phyloP scores from a whole-genome alignment of 2,797 vertebrate genomes.

The Lagothrix lagotricha region DNA sequence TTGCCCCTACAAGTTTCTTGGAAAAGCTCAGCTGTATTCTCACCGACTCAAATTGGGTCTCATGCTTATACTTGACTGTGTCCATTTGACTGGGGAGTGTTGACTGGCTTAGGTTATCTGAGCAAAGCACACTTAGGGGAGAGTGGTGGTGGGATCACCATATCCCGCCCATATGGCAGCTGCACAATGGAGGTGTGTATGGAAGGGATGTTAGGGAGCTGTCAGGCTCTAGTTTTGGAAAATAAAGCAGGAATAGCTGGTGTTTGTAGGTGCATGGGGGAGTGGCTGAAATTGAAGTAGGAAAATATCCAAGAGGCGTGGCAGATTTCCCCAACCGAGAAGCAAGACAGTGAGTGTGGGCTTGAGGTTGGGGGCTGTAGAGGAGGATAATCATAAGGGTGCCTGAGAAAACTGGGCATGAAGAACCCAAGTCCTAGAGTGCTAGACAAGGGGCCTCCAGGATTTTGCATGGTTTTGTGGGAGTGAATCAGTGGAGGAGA shows the following conservation, averaged over 20 bases:
- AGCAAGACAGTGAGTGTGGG: neutral
- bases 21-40: neutral
- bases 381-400: neutral
- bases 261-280: neutral
- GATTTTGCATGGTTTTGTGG: neutral
- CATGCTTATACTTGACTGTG: neutral
- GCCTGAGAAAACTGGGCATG: neutral
- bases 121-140: neutral
- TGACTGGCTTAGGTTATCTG: neutral
- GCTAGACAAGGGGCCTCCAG: neutral
- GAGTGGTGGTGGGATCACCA: neutral
- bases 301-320: neutral
- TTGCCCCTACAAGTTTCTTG: neutral
- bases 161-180: neutral
- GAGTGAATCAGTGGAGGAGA: neutral
- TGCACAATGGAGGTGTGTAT: neutral
- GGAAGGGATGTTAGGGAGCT: neutral
- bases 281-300: neutral
- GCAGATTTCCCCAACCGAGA: neutral
- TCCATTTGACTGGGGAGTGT: neutral
- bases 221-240: neutral
- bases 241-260: neutral
- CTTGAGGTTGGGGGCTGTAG: neutral
- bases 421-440: neutral
- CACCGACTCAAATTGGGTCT: neutral